phyloP scores from a whole-genome alignment of 2,888 invertebrate species.

The Euphydryas editha region DNA sequence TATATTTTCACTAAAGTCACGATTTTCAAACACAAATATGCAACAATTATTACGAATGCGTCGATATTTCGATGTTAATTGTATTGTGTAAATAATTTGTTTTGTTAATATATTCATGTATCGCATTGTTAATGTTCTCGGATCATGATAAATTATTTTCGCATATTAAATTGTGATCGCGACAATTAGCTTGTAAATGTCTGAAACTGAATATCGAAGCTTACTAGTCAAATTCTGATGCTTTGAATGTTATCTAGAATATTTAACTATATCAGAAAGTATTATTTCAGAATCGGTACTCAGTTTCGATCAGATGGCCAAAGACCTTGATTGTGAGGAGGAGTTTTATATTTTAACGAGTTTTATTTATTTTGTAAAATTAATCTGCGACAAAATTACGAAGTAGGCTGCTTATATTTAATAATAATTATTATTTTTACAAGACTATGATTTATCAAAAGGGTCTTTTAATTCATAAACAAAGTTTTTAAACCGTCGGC shows the following conservation, averaged over 20 bases:
- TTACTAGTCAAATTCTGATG: conserved; percentile 37
- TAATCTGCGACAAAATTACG: background rate
- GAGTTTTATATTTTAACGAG: background rate
- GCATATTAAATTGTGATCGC: conserved; percentile 35
- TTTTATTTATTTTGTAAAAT: background rate
- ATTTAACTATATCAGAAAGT: conserved; percentile 26
- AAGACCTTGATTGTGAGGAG: background rate
- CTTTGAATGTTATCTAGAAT: conserved; percentile 38
- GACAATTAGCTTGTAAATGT: conserved; percentile 32
- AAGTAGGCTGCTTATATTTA: background rate
- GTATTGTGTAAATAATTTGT: conserved; percentile 72
- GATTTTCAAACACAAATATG: conserved; percentile 7
- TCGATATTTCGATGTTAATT: conserved; percentile 73
- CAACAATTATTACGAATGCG: conserved; percentile 39
- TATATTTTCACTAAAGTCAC: conserved; percentile 16
- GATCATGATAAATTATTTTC: conserved; percentile 57
- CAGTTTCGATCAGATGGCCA: conserved; percentile 16
- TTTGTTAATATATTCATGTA: conserved; percentile 79
- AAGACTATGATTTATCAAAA: background rate
- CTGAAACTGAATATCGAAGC: conserved; percentile 38
- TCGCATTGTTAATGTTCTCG: conserved; percentile 76
- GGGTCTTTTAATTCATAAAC: background rate
- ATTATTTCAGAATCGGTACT: conserved; percentile 27
- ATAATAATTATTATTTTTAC: background rate
- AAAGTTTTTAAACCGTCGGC: background rate